Evolutionary conservation across 2,888 invertebrate species (phyloP), one percentile per base, ranked within the genome.

Genomic region (Branchellion lobata): DNA sequence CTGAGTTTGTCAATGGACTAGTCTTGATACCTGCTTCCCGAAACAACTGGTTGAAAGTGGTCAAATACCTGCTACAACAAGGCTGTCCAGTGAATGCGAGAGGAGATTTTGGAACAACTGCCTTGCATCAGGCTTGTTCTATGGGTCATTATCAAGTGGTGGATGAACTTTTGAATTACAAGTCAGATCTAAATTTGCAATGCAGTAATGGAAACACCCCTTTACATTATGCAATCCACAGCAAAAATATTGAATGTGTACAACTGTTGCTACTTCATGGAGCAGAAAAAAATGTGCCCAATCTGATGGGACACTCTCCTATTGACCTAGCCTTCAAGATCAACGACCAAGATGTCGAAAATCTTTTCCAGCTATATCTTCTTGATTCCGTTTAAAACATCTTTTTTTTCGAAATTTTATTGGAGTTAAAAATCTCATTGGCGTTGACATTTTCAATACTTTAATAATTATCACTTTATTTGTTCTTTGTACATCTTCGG

Each of bases 91-190:
- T 77, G 24, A 36, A 77, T 36, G 40, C 61, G 2, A 34, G n/a
- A 36, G 65, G 77, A 31, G 77, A 77, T 33, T 47, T 27, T n/a
- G 31, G 34, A n/a, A 77, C 65, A 2, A 65, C 77, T 27, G 77
- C 77, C 24, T 34, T 77, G 31, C 77, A 77, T 65, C 77, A 77
- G n/a, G 77, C 77, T n/a, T 77, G 61, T 65, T 31, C 65, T 33
- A 53, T 57, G 57, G 77, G 77, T 29, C 34, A 77, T 65, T 21
- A 33, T 33, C n/a, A 77, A 8, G 61, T 77, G 31, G 77, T 77
- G 36, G 27, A 77, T 34, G 33, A 57, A n/a, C 34, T 77, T 3
- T 34, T 77, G 18, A 29, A 77, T 2, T 36, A 53, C 36, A 65
- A 65, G n/a, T 36, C 77, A 21, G 65, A 77, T 31, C 2, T 77